phyloP scores from a whole-genome alignment of 30 jellyfish, hydroid and myxozoan genomes.

The Mastigias papua region DNA sequence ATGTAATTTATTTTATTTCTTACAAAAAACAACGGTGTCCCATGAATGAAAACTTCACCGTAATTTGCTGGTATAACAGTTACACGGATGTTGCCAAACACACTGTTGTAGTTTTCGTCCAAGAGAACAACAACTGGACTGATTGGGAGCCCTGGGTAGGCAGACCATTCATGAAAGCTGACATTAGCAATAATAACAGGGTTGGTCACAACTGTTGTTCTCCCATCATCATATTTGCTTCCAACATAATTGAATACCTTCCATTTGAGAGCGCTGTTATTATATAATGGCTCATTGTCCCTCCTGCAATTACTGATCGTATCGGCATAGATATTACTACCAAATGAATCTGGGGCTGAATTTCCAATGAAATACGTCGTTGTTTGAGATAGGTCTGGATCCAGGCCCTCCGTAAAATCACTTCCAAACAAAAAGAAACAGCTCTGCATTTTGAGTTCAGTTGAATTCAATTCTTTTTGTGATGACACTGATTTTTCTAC shows the following conservation, averaged over 20 bases:
- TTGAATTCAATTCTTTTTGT: constrained; percentile 69
- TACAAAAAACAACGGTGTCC: constrained; percentile 44
- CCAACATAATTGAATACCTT: constrained; percentile 45
- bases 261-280: constrained; percentile 79
- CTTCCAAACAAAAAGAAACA: constrained; percentile 70
- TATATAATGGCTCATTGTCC: constrained; percentile 38
- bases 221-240: constrained; percentile 20
- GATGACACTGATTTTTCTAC: constrained; percentile 66
- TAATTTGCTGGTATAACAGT: constrained; percentile 20
- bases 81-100: constrained; percentile 53
- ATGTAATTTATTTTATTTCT: constrained; percentile 47
- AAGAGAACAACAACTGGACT: constrained; percentile 55
- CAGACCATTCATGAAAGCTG: constrained; percentile 68
- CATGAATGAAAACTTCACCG: constrained; percentile 21
- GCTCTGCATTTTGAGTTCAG: constrained; percentile 67
- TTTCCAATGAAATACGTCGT: constrained; percentile 59
- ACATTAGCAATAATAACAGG: constrained; percentile 54
- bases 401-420: not conserved
- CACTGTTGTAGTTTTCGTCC: constrained; percentile 76
- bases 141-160: constrained; percentile 72
- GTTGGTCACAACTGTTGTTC: constrained; percentile 69
- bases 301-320: constrained; percentile 70
- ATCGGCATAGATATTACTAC: constrained; percentile 78
- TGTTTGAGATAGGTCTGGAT: constrained; percentile 60
- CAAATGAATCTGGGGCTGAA: constrained; percentile 78